Evolutionary conservation across 2,888 invertebrate genomes (phyloP).

Genomic region (Dynastes tityus): DNA sequence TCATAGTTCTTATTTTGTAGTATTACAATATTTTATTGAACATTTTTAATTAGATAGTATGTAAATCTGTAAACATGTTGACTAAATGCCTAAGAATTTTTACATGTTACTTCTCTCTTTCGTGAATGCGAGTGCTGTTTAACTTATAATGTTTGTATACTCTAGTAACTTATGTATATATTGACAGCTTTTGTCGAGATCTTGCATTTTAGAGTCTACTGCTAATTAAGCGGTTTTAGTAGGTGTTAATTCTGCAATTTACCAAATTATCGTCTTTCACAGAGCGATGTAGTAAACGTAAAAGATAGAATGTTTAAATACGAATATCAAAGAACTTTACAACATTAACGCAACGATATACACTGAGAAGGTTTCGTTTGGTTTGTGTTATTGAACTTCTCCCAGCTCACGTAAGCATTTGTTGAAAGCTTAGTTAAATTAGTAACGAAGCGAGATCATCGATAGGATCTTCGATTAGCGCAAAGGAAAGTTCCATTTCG

Average conservation of each 20-base stretch:
- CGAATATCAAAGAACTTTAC: not conserved
- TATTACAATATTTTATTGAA: not conserved
- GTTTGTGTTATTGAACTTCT: not conserved
- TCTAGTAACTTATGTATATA: too few species aligned
- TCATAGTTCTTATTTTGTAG: too few species aligned
- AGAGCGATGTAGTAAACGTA: not conserved
- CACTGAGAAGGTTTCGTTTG: not conserved
- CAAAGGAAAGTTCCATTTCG: constrained; percentile 42
- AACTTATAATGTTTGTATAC: too few species aligned
- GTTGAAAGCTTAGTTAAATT: constrained; percentile 2
- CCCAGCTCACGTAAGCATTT: not conserved
- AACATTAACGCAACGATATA: constrained; percentile 3
- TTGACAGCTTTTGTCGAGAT: too few species aligned
- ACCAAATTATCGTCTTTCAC: constrained; percentile 12
- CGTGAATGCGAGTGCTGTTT: too few species aligned
- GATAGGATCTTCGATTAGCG: constrained; percentile 22
- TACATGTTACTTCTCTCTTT: too few species aligned
- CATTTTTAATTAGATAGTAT: too few species aligned
- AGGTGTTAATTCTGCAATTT: constrained; percentile 3
- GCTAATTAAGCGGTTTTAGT: constrained; percentile 1
- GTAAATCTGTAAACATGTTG: too few species aligned
- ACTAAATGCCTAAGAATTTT: too few species aligned
- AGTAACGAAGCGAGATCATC: constrained; percentile 8
- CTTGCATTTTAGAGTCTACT: too few species aligned
- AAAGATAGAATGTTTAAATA: not conserved